Conservation (phyloP, 2,888 invertebrate genomes). For the Scaptomyza caliginosa region DNA sequence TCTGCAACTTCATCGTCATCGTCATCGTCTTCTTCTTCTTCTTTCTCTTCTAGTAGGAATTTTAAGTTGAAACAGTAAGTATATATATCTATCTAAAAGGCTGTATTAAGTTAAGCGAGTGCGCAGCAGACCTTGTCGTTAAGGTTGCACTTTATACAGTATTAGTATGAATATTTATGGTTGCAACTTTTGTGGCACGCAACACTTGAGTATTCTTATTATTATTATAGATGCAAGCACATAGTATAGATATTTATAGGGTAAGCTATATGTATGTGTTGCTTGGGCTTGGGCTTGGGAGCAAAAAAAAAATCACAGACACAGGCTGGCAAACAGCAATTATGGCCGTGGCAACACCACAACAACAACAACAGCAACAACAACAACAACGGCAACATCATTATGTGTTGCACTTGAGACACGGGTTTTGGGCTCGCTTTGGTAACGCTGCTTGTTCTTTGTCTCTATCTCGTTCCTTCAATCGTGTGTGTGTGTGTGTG, state of each 20-base stretch:
- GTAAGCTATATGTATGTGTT: slow-evolving; percentile 21
- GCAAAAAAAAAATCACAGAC: slow-evolving; percentile 48
- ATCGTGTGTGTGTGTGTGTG: background rate
- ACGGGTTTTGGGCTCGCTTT: slow-evolving; percentile 38
- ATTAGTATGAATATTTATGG: slow-evolving; percentile 51
- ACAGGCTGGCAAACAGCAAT: slow-evolving; percentile 49
- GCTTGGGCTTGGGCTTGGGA: slow-evolving; percentile 29
- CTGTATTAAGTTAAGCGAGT: slow-evolving; percentile 3
- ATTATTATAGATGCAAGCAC: slow-evolving; percentile 16
- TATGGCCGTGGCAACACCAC: slow-evolving; percentile 52
- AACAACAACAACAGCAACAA: slow-evolving; percentile 21
- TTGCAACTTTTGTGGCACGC: slow-evolving; percentile 42
- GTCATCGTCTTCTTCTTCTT: slow-evolving; percentile 15
- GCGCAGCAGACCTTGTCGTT: slow-evolving; percentile 57
- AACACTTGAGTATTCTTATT: slow-evolving; percentile 20
- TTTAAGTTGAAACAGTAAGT: slow-evolving; percentile 1
- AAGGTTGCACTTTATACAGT: slow-evolving; percentile 44
- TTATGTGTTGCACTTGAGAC: slow-evolving; percentile 65
- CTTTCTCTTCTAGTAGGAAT: slow-evolving; percentile 47
- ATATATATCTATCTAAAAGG: background rate
- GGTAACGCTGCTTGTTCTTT: slow-evolving; percentile 16
- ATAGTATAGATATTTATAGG: slow-evolving; percentile 29
- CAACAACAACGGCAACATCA: slow-evolving; percentile 38
- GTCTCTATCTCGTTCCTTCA: slow-evolving; percentile 25
- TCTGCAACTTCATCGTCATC: slow-evolving; percentile 1